These are phyloP conservation scores for Oenanthe oenanthe DNA, from an alignment of 2,113 vertebrate genomes.

Conservation along the genomic window DNA sequence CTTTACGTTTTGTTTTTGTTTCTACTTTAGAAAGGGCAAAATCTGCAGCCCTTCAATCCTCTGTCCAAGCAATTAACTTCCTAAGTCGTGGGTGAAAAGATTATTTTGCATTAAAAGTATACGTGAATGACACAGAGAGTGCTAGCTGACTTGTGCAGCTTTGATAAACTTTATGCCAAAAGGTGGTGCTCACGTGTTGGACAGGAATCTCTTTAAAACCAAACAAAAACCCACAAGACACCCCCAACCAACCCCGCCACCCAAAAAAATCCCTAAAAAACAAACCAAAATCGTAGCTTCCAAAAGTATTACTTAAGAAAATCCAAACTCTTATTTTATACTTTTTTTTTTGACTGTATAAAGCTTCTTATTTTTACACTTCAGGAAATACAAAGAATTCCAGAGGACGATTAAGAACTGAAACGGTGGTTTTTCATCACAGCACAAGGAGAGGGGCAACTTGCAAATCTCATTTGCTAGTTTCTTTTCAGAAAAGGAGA, in stretches of 20 bases:
- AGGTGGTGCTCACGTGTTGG: slow-evolving; percentile 78
- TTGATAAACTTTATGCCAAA: slow-evolving; percentile 79
- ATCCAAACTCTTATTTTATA: slow-evolving; percentile 73
- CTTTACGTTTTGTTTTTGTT: slow-evolving; percentile 41
- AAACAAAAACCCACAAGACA: slow-evolving; percentile 27
- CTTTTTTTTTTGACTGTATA: slow-evolving; percentile 69
- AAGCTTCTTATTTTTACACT: slow-evolving; percentile 76
- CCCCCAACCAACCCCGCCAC: neutral
- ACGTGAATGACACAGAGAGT: slow-evolving; percentile 2
- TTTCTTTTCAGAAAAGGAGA: slow-evolving; percentile 14
- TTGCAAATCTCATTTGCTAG: slow-evolving; percentile 14
- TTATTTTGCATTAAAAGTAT: slow-evolving; percentile 21
- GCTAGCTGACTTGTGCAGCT: slow-evolving; percentile 57
- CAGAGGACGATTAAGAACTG: slow-evolving; percentile 68
- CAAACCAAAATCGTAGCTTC: slow-evolving; percentile 42
- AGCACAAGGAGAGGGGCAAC: slow-evolving; percentile 16
- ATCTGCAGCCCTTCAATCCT: neutral
- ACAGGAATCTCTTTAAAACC: slow-evolving; percentile 57
- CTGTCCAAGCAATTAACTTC: neutral
- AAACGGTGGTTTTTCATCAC: slow-evolving; percentile 54
- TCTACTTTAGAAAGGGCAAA: slow-evolving; percentile 4
- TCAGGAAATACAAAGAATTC: slow-evolving; percentile 54
- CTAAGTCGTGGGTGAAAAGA: slow-evolving; percentile 1
- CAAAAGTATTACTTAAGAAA: slow-evolving; percentile 74
- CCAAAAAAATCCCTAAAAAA: neutral